These are phyloP conservation scores for Meandrusa payeni DNA, from an alignment of 2,888 invertebrate species.

Conservation along the genomic window DNA sequence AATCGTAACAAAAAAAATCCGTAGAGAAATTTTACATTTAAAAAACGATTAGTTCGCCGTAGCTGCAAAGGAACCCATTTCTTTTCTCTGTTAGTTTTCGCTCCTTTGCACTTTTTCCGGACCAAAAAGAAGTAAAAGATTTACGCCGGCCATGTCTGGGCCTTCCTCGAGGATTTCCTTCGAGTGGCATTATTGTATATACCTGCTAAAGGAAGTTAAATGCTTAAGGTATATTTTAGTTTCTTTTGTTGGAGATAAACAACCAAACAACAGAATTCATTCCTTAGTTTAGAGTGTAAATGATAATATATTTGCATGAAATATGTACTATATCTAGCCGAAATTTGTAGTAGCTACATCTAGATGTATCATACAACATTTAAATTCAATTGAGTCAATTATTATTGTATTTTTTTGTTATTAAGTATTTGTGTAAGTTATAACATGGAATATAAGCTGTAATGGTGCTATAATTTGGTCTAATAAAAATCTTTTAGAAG, in stretches of 20 bases:
- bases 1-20: too few species aligned
- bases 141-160: conserved; percentile 58
- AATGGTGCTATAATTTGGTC: too few species aligned
- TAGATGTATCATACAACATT: too few species aligned
- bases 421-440: too few species aligned
- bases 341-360: too few species aligned
- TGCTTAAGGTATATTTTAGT: conserved; percentile 15
- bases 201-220: conserved; percentile 25
- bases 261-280: conserved; percentile 35
- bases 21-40: conserved; percentile 29
- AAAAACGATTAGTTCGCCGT: conserved; percentile 64
- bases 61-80: conserved; percentile 51
- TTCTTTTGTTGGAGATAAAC: conserved; percentile 3
- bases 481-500: too few species aligned
- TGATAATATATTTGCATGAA: too few species aligned
- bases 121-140: conserved; percentile 62
- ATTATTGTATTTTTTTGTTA: too few species aligned
- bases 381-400: too few species aligned
- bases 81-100: conserved; percentile 67
- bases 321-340: too few species aligned
- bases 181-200: conserved; percentile 29
- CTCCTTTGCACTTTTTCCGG: conserved; percentile 63
- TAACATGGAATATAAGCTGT: too few species aligned
- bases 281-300: too few species aligned
- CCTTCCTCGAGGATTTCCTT: conserved; percentile 44